Conservation (phyloP, 2,888 invertebrate genomes). For the Entomobrya proxima region DNA sequence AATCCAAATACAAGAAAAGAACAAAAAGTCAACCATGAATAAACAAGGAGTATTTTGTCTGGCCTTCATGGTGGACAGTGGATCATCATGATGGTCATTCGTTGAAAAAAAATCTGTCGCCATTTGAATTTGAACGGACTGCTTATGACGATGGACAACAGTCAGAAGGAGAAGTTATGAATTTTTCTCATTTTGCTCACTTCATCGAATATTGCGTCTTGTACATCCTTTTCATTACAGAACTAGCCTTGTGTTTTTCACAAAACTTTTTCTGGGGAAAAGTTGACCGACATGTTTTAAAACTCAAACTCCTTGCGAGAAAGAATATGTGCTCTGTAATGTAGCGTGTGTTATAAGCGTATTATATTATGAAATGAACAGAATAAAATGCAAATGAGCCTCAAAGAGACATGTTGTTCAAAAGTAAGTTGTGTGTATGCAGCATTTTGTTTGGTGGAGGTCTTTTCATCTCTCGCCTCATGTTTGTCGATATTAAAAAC, state of each 20-base stretch:
- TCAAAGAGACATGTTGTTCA: slow-evolving; percentile 11
- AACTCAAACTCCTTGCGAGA: not conserved
- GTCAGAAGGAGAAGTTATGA: slow-evolving; percentile 25
- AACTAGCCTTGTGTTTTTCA: not conserved
- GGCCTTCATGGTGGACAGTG: slow-evolving; percentile 22
- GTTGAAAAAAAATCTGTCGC: slow-evolving; percentile 45
- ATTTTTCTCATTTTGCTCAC: not conserved
- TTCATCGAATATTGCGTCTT: no score
- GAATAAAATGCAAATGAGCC: slow-evolving; percentile 55
- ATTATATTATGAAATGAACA: not conserved
- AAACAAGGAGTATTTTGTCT: slow-evolving; percentile 6
- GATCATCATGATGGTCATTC: slow-evolving; percentile 35
- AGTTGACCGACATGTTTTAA: slow-evolving; percentile 55
- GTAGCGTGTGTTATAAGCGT: not conserved
- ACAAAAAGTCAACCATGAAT: slow-evolving; percentile 5
- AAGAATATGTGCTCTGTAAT: not conserved
- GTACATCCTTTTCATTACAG: not conserved
- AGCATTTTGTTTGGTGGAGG: slow-evolving; percentile 54
- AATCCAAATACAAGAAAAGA: slow-evolving; percentile 12
- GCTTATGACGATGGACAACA: slow-evolving; percentile 14
- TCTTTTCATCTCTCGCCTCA: slow-evolving; percentile 16
- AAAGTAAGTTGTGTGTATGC: slow-evolving; percentile 13
- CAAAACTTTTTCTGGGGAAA: slow-evolving; percentile 23
- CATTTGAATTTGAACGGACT: slow-evolving; percentile 37
- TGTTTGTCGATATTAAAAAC: slow-evolving; percentile 57